These are phyloP conservation scores for Aythya baeri DNA, from an alignment of 2,113 vertebrate species.

Conservation along the genomic window DNA sequence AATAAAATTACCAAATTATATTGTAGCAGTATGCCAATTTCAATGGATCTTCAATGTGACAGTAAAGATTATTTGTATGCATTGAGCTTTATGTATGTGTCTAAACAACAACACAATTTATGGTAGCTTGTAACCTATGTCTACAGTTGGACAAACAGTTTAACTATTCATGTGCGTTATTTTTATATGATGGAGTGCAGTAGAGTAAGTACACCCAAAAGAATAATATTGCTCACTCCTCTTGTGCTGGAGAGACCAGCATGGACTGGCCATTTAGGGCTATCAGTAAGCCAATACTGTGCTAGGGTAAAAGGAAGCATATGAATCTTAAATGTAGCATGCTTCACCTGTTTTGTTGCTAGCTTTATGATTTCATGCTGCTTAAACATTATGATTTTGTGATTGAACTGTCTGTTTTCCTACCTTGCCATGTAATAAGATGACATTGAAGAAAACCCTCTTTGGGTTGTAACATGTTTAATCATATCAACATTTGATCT, in stretches of 20 bases:
- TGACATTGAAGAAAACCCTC: conserved; percentile 55
- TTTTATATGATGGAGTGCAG: conserved; percentile 62
- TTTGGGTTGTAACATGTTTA: background rate
- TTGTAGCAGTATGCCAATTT: background rate
- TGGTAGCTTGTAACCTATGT: conserved; percentile 43
- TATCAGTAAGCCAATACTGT: conserved; percentile 56
- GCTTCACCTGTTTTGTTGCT: conserved; percentile 74
- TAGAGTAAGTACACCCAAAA: conserved; percentile 63
- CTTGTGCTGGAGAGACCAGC: conserved; percentile 38
- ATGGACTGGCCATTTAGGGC: conserved; percentile 59
- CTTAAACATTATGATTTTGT: conserved; percentile 74
- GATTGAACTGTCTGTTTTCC: conserved; percentile 71
- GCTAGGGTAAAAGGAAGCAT: conserved; percentile 63
- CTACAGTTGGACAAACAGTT: conserved; percentile 66
- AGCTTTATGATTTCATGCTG: conserved; percentile 75
- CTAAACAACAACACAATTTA: conserved; percentile 40
- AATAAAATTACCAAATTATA: background rate
- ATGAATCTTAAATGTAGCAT: conserved; percentile 73
- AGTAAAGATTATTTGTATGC: conserved; percentile 29
- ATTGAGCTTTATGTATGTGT: background rate
- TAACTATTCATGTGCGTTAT: conserved; percentile 68
- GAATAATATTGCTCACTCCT: conserved; percentile 61
- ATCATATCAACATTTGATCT: conserved; percentile 36
- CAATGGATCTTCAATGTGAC: background rate
- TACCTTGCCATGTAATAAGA: conserved; percentile 63